A percentile compares a stretch with the other conserved stretches of the same genome.
Evolutionary conservation across 2,797 vertebrate genomes (phyloP).

Genomic region (Tiaroga cobitis): DNA sequence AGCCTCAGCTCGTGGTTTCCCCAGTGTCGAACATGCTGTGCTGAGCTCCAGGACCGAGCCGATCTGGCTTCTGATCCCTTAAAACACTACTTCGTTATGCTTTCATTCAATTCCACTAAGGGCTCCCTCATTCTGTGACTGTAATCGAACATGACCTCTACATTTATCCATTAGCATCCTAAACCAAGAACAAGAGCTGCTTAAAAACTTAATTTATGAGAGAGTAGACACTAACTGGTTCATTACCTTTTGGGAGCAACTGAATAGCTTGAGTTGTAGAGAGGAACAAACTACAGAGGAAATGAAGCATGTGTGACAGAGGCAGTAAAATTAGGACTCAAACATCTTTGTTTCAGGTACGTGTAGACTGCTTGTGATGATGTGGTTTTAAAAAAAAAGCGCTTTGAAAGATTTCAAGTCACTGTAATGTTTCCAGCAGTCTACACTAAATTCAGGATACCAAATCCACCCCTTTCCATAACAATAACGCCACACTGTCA

Average conservation of each 20-base stretch:
- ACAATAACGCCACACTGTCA: slow-evolving; percentile 43
- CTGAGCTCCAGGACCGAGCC: slow-evolving; percentile 23
- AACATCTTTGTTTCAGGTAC: not conserved
- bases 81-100: slow-evolving; percentile 49
- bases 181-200: slow-evolving; percentile 51
- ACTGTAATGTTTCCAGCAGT: slow-evolving; percentile 15
- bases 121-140: slow-evolving; percentile 24
- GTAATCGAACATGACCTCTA: slow-evolving; percentile 52
- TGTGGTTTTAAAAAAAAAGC: not conserved
- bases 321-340: not conserved
- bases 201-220: slow-evolving; percentile 58
- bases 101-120: slow-evolving; percentile 42
- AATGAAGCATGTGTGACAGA: slow-evolving; percentile 1
- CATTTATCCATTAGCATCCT: slow-evolving; percentile 53
- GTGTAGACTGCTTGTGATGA: not conserved
- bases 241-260: slow-evolving; percentile 48
- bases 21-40: slow-evolving; percentile 23
- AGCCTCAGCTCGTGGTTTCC: slow-evolving; percentile 35
- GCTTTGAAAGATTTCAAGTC: slow-evolving; percentile 16
- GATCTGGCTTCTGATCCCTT: slow-evolving; percentile 43
- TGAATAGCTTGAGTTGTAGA: slow-evolving; percentile 25
- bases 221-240: slow-evolving; percentile 52
- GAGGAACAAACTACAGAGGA: slow-evolving; percentile 17
- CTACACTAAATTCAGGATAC: slow-evolving; percentile 20
- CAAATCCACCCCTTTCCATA: slow-evolving; percentile 31